Conservation (phyloP, 2,113 vertebrate genomes). For the Sisor rabdophorus region DNA sequence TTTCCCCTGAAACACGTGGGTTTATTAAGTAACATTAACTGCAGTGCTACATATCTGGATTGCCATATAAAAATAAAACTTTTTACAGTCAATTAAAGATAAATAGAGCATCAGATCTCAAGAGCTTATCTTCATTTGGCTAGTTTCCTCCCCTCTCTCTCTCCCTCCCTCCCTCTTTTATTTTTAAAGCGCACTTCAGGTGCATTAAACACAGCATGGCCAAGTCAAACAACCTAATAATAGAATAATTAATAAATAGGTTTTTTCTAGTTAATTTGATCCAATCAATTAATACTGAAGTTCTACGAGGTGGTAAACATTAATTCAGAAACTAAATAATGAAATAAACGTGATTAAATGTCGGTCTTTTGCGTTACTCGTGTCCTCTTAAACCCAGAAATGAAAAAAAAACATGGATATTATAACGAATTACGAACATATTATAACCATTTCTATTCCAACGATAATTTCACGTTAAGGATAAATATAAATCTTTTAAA, state of each 20-base stretch:
- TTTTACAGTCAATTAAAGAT: neutral
- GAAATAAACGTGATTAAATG: neutral
- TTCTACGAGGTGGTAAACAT: neutral
- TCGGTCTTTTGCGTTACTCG: too few species aligned
- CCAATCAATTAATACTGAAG: neutral
- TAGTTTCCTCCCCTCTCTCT: too few species aligned
- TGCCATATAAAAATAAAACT: neutral
- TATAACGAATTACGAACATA: neutral
- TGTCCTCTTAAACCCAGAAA: neutral
- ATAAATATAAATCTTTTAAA: neutral
- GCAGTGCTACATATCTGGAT: neutral
- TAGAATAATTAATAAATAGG: neutral
- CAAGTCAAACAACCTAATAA: too few species aligned
- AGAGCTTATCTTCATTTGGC: too few species aligned
- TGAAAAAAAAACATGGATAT: neutral
- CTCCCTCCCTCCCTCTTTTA: too few species aligned
- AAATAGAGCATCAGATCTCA: neutral
- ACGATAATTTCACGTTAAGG: fast-evolving
- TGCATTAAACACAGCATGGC: neutral
- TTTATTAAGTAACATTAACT: neutral
- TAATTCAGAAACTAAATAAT: too few species aligned
- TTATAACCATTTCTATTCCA: neutral
- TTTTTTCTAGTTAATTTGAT: too few species aligned
- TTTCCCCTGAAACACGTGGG: neutral
- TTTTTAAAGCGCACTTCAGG: neutral